phyloP scores from a whole-genome alignment of 1,140 invertebrate genomes.

The Prorops nasuta region DNA sequence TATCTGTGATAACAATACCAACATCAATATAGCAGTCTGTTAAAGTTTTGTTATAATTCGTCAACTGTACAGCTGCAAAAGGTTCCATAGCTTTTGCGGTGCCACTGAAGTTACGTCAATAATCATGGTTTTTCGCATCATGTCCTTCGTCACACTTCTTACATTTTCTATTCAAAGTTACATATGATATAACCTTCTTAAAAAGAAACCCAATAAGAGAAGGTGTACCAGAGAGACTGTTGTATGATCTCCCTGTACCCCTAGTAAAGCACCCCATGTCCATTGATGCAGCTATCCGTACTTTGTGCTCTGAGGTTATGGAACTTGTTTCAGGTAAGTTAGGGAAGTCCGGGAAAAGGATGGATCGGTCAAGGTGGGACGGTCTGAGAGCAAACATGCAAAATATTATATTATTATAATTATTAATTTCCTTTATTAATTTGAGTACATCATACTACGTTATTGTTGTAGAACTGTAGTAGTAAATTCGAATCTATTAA shows the following conservation, averaged over 20 bases:
- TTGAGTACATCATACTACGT: background rate
- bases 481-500: background rate
- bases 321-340: background rate
- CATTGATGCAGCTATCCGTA: background rate
- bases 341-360: background rate
- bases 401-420: too few relatives aligned
- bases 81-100: constrained; percentile 5
- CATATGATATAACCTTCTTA: constrained; percentile 1
- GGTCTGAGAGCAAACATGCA: background rate
- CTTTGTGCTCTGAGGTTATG: background rate
- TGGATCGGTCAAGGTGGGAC: background rate
- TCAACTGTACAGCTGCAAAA: background rate
- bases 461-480: background rate
- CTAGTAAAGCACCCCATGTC: constrained; percentile 1
- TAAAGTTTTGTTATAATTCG: background rate
- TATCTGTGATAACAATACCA: constrained; percentile 1
- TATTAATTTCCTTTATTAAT: background rate
- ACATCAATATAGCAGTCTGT: background rate
- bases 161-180: constrained; percentile 5
- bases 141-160: background rate
- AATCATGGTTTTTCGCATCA: background rate
- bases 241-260: background rate
- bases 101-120: background rate
- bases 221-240: background rate
- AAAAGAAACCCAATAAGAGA: background rate